phyloP scores from a whole-genome alignment of 2,113 vertebrate species.

The Herpailurus yagouaroundi region DNA sequence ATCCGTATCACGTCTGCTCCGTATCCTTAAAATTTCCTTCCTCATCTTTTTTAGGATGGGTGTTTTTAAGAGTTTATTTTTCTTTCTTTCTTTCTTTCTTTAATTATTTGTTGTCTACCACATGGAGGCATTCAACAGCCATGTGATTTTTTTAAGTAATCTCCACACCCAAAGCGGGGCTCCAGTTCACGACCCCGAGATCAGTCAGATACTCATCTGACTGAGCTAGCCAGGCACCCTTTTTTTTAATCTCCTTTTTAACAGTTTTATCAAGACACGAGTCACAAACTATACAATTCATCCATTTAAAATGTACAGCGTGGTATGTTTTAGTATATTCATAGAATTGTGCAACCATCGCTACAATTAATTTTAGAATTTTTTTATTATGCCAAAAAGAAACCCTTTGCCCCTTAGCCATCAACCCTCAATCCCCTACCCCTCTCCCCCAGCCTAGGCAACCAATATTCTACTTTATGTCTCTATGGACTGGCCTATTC shows the following conservation, averaged over 20 bases:
- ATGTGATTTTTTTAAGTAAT: not conserved
- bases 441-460: not conserved
- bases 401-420: not conserved
- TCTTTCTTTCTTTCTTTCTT: not conserved
- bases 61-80: constrained; percentile 16
- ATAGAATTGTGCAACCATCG: not conserved
- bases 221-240: not conserved
- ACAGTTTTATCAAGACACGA: not conserved
- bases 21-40: not conserved
- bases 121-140: not conserved
- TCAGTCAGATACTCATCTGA: not conserved
- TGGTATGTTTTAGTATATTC: not conserved
- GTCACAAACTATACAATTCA: not conserved
- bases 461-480: not conserved
- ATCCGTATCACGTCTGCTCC: not conserved
- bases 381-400: not conserved
- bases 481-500: not conserved
- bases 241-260: not conserved
- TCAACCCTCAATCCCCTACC: not conserved
- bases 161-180: not conserved
- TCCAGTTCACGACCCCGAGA: not conserved
- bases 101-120: not conserved
- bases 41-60: not conserved
- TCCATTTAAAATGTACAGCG: not conserved
- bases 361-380: not conserved